Conservation (phyloP, 2,113 vertebrate species). For the Anguilla japonica region DNA sequence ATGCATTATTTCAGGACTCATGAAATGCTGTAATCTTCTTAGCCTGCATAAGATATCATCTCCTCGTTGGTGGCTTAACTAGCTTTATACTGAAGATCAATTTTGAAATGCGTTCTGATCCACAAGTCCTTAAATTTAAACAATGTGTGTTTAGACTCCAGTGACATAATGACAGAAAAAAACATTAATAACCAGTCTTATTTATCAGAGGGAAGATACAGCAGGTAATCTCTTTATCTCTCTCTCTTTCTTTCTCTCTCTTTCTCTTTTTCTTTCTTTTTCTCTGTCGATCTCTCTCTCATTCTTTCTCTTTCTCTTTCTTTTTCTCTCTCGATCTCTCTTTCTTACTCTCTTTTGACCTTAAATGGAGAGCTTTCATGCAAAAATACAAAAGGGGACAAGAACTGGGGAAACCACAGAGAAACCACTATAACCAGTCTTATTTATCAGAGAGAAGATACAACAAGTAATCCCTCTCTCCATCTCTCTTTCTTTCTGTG, state of each 20-base stretch:
- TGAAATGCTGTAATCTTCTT: background rate
- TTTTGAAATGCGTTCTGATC: background rate
- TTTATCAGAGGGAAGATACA: background rate
- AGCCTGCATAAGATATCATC: background rate
- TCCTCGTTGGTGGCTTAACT: background rate
- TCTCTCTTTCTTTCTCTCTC: background rate
- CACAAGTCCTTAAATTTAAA: background rate
- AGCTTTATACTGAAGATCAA: background rate
- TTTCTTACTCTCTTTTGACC: no score
- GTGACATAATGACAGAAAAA: background rate
- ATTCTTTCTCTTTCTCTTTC: no score
- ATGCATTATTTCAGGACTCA: background rate
- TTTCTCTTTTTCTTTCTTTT: no score
- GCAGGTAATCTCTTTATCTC: no score
- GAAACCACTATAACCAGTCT: background rate
- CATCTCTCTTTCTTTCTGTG: background rate
- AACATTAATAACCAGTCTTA: background rate
- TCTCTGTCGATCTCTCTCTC: no score
- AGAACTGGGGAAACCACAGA: background rate
- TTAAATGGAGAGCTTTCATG: background rate
- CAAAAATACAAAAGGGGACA: background rate
- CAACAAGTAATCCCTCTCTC: background rate
- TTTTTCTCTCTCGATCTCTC: no score
- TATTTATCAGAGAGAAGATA: background rate
- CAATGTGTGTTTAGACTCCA: background rate